Evolutionary conservation across 2,888 invertebrate genomes (phyloP), one percentile per base, ranked within the genome.

Genomic region (Lochmaea crataegi): DNA sequence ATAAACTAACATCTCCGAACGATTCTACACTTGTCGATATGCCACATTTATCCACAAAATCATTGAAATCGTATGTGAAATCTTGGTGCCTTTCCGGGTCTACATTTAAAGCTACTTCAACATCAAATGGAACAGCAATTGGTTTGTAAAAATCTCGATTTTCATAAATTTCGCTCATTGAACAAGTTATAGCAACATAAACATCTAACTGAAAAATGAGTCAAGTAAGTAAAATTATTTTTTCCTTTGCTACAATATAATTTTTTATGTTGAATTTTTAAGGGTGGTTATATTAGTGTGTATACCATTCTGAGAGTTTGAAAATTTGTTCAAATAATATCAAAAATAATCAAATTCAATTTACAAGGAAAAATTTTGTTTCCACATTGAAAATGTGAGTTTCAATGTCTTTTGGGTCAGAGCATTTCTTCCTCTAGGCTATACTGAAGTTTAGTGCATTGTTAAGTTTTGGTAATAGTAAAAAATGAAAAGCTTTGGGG

Each of bases 131-230:
- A 26, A 96, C 96, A 0, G 97, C 92, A 65, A 99, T 91, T 0
- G 98, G 97, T 83, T 93, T 94, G 82, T 94, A 95, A 85, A 94
- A 97, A 70, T 98, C 96, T 80, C 93, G 91, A 65, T 92, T 93
- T 83, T 94, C 94, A 83, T 93, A 92, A 56, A 97, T 89, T 77
- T 94, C 93, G 83, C 95, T 97, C 87, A 97, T 96, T 2, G 97
- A 93, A 84, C 99, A 99, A 0, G 97, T 93, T 67, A 99, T 92
- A 82, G 96, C 90, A 0, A 98, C 95, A 87, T 96, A 99, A 58
- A 95, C 91, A 83, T 99, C 98, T 77, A 99, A 93, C 92, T 95
- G 87, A 53, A 67, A 68, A 16, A 18, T 18, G 22, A 22, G 22
- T 22, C 1, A 18, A 18, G 32, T 38, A 18, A 18, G 32, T 38